Evolutionary conservation across 2,113 vertebrate species (phyloP), one percentile per base, ranked within the genome.

Genomic region (Origma solitaria): DNA sequence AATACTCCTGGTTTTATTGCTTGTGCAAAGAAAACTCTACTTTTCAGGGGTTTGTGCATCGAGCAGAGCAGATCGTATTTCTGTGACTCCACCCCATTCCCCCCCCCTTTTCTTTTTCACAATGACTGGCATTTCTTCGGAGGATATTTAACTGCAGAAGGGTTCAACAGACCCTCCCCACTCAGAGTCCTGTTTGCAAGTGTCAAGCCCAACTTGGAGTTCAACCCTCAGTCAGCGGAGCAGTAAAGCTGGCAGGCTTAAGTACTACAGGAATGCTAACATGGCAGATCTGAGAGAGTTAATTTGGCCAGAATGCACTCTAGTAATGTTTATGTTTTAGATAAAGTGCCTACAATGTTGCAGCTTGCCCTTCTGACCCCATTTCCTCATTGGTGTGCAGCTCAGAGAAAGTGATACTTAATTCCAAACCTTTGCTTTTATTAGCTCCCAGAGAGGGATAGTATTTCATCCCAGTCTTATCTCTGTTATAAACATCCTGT

Each of bases 291-390:
- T 96, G 97, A 98, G 97, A 97, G 97, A 97, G 98, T 98, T 98
- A 98, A 98, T 99, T 98, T 98, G 97, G 98, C 97, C 97, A 97
- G 97, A 98, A 98, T 98, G 98, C 96, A 97, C 97, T 98, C 97
- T 95, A 98, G 98, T 97, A 96, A 98, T 98, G 98, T 98, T 98
- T 98, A 98, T 98, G 97, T 98, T 98, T 98, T 97, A 98, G 98
- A 98, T 98, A 98, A 98, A 98, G 97, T 97, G 96, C 97, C 98
- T 98, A 98, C 98, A 97, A 98, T 97, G 97, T 98, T 98, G 98
- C 92, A 96, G 95, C 96, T 97, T 98, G 96, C 96, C 98, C 98
- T 98, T 97, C 97, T 98, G 98, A 98, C 98, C 98, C 93, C 82
- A 93, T 98, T 98, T 98, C 98, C 98, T 98, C 97, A 96, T 97